These are phyloP conservation scores for Andrena dorsata DNA, from an alignment of 2,888 invertebrate species.

Conservation along the genomic window DNA sequence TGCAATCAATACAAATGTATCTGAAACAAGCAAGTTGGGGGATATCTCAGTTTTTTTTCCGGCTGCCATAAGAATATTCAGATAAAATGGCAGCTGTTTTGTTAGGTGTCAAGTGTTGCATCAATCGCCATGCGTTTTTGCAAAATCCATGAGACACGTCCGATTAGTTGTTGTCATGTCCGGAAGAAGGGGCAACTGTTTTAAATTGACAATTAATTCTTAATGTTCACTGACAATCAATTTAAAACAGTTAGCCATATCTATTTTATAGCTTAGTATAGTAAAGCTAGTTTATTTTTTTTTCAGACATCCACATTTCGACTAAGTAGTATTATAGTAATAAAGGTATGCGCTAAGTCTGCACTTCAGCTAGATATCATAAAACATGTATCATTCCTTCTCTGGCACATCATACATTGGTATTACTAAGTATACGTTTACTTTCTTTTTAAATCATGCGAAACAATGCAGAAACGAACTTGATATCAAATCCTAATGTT, in stretches of 20 bases:
- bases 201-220: slow-evolving; percentile 74
- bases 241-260: slow-evolving; percentile 80
- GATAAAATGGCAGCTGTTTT: slow-evolving; percentile 82
- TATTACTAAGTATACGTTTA: slow-evolving; percentile 84
- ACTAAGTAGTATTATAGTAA: slow-evolving; percentile 85
- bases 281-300: slow-evolving; percentile 85
- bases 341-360: slow-evolving; percentile 85
- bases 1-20: slow-evolving; percentile 86
- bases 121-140: slow-evolving; percentile 81
- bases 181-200: slow-evolving; percentile 82
- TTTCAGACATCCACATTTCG: slow-evolving; percentile 85
- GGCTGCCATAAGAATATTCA: slow-evolving; percentile 83
- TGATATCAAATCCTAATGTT: slow-evolving; percentile 80
- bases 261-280: slow-evolving; percentile 84
- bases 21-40: slow-evolving; percentile 86
- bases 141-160: slow-evolving; percentile 84
- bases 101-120: slow-evolving; percentile 82
- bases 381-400: slow-evolving; percentile 84
- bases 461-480: slow-evolving; percentile 81
- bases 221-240: slow-evolving; percentile 66
- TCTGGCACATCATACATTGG: slow-evolving; percentile 85
- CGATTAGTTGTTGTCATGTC: slow-evolving; percentile 85
- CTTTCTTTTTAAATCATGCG: slow-evolving; percentile 80
- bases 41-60: slow-evolving; percentile 85
- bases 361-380: slow-evolving; percentile 85